Conservation (phyloP, 2,888 invertebrate genomes). For the Sphaeridia pumilis region DNA sequence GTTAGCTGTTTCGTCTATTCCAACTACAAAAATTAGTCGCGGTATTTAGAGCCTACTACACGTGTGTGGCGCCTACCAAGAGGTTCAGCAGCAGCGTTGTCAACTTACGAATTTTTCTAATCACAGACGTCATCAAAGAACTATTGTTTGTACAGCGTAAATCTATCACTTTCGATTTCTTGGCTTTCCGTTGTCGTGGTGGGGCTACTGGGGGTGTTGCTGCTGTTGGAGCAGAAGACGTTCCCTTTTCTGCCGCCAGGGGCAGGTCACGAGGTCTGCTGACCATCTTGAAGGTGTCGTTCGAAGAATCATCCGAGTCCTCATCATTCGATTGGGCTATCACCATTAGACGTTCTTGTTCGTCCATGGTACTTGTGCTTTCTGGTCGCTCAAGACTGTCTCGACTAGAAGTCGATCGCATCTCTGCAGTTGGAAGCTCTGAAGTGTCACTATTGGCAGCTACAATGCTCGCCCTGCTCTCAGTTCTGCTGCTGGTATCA, state of each 20-base stretch:
- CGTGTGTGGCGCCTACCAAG: neutral
- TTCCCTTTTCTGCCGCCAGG: neutral
- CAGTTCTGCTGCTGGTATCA: neutral
- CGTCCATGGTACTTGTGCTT: neutral
- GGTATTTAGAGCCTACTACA: no score
- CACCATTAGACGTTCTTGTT: neutral
- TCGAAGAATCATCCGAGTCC: neutral
- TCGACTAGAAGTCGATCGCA: neutral
- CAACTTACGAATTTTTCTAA: slow-evolving; percentile 17
- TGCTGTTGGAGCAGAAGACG: neutral
- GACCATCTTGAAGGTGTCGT: neutral
- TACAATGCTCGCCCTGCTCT: neutral
- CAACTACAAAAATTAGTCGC: neutral
- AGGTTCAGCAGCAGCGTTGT: neutral
- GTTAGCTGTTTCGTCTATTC: no score
- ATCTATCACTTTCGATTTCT: slow-evolving; percentile 20
- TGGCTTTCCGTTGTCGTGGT: slow-evolving; percentile 6
- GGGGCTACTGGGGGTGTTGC: neutral
- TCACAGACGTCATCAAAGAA: slow-evolving; percentile 17
- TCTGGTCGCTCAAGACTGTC: neutral
- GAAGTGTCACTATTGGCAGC: no score
- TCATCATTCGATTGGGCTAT: neutral
- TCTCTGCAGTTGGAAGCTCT: no score
- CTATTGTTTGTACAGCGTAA: slow-evolving; percentile 15
- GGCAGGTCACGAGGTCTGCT: slow-evolving; percentile 16